Base-by-base conservation (phyloP, 2,797 vertebrate species). In the Picus viridis region DNA sequence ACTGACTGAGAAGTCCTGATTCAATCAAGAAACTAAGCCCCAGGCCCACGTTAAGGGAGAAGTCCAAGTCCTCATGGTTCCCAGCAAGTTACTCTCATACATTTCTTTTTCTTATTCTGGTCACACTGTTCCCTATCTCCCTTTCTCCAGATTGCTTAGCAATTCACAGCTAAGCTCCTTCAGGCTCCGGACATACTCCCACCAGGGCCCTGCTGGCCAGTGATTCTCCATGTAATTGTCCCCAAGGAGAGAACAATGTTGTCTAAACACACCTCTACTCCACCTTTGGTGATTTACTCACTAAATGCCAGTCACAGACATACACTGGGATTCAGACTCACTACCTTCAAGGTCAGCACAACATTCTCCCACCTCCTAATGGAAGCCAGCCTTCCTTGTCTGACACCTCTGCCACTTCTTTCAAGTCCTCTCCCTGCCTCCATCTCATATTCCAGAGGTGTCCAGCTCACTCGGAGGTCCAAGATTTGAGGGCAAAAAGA, bases 271-370 rank as follows among this genome's bases (percentile, higher is more conserved):
- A 86, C 16, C 41, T 78, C 2, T 0, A 41, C 47, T 88, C 34
- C 54, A 32, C 26, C 16, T 64, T 58, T 62, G 58, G 53, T 17
- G 39, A 73, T 61, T 92, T 82, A 69, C 16, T 10, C 54, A 63
- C 45, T 47, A 54, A 91, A 91, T 15, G 9, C 30, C 36, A 57
- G 53, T 39, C 68, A 95, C 67, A 32, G 29, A 75, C 77, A 75
- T 4, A 16, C 27, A 65, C 0, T 58, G 62, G 56, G 62, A 94
- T 83, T 83, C 88, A 88, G 68, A 93, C 36, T 63, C 36, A 56
- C 34, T 27, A 23, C 49, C 45, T 89, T 87, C 88, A 97, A 92
- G 90, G 81, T 96, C 92, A 96, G 61, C 41, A 71, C 72, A 59
- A 56, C 0, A 0, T 86, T 88, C 41, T 87, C 30, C 68, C 17